phyloP scores from a whole-genome alignment of 35 echinoderm and acorn worm genomes.

The Lytechinus variegatus region DNA sequence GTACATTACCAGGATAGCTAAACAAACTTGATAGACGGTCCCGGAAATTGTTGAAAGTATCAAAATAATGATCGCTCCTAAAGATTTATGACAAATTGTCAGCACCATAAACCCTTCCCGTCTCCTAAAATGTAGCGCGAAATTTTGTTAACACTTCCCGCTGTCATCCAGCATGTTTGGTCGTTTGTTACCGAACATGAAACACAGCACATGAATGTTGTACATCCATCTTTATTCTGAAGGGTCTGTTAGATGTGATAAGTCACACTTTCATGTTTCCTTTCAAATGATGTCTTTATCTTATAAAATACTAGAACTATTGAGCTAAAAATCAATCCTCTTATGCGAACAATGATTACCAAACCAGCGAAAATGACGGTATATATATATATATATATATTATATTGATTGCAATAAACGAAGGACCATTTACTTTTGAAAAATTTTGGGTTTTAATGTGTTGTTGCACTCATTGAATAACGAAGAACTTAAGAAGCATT shows the following conservation, averaged over 20 bases:
- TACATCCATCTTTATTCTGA: neutral
- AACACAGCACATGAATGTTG: neutral
- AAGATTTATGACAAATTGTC: neutral
- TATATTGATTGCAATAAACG: too few species aligned
- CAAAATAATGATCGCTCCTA: constrained; percentile 3
- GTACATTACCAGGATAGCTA: neutral
- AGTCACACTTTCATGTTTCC: neutral
- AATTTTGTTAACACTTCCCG: neutral
- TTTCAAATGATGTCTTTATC: too few species aligned
- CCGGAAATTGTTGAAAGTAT: constrained; percentile 12
- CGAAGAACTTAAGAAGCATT: too few species aligned
- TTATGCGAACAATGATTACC: too few species aligned
- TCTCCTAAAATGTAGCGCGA: neutral
- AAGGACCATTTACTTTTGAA: too few species aligned
- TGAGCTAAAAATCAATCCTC: too few species aligned
- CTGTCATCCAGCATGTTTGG: neutral
- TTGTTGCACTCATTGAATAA: too few species aligned
- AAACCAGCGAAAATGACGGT: too few species aligned
- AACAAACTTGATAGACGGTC: neutral
- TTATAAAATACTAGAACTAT: too few species aligned
- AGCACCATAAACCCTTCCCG: neutral
- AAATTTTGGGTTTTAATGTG: too few species aligned
- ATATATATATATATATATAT: too few species aligned
- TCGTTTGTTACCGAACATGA: neutral
- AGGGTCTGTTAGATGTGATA: neutral